A percentile compares a stretch with the other conserved stretches of the same genome.
phyloP scores from a whole-genome alignment of 2,113 vertebrate species.

The Dissostichus mawsoni region DNA sequence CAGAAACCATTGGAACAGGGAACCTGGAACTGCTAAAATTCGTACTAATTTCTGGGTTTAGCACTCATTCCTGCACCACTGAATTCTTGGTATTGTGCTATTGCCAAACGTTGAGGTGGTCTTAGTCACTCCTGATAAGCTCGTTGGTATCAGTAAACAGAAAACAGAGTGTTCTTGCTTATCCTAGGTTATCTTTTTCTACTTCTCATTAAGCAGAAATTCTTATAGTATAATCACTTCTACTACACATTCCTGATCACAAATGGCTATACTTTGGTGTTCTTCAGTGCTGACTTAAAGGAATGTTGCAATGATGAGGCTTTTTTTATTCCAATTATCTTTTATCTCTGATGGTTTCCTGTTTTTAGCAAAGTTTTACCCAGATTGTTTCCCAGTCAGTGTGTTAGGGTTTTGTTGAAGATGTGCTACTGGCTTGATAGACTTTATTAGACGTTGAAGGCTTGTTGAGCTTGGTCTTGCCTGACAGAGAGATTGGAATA shows the following conservation, averaged over 20 bases:
- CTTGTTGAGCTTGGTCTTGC: constrained; percentile 6
- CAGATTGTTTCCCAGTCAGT: not conserved
- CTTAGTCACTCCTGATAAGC: constrained; percentile 38
- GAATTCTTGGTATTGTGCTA: not conserved
- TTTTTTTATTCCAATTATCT: constrained; percentile 15
- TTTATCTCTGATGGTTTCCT: constrained; percentile 9
- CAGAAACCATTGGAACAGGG: too few relatives aligned
- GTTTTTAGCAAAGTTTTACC: not conserved
- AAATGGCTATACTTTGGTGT: not conserved
- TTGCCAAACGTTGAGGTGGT: constrained; percentile 10
- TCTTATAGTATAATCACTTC: not conserved
- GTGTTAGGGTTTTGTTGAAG: constrained; percentile 16
- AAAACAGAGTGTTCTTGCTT: constrained; percentile 34
- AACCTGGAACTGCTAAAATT: too few relatives aligned
- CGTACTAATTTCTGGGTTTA: too few relatives aligned
- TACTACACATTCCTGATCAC: not conserved
- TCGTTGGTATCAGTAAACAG: constrained; percentile 27
- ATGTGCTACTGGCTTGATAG: not conserved
- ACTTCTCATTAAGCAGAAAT: constrained; percentile 2
- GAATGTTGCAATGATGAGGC: not conserved
- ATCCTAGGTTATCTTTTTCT: constrained; percentile 16
- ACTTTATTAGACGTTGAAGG: constrained; percentile 1
- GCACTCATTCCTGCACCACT: too few relatives aligned
- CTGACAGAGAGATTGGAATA: not conserved
- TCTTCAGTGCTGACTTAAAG: constrained; percentile 16